These are phyloP conservation scores for Entomobrya proxima DNA, from an alignment of 2,888 invertebrate species.

Conservation along the genomic window DNA sequence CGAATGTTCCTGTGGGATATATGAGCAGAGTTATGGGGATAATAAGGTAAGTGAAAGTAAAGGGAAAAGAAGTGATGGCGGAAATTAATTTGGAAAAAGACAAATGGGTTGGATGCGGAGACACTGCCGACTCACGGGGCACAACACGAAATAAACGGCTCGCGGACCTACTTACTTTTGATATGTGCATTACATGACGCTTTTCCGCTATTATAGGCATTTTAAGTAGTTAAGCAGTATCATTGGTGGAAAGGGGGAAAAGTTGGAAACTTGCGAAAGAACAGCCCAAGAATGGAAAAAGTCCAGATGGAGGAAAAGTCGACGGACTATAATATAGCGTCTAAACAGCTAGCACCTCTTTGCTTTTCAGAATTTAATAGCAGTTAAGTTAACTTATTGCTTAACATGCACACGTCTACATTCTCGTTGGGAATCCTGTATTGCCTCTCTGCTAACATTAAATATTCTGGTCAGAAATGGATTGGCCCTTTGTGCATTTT, in stretches of 20 bases:
- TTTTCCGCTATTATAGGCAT: not conserved
- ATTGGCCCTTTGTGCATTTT: too few relatives aligned
- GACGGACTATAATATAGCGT: constrained; percentile 22
- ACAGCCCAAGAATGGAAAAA: not conserved
- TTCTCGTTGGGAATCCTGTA: constrained; percentile 7
- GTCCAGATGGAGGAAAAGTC: constrained; percentile 10
- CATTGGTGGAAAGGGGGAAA: not conserved
- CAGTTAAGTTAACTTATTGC: constrained; percentile 26
- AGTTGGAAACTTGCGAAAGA: not conserved
- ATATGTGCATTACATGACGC: too few relatives aligned
- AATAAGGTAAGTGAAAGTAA: constrained; percentile 62
- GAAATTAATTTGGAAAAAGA: constrained; percentile 67
- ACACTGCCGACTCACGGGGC: not conserved
- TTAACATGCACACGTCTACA: not conserved
- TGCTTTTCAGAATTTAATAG: not conserved
- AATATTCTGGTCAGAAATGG: too few relatives aligned
- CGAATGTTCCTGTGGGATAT: constrained; percentile 24
- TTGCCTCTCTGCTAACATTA: not conserved
- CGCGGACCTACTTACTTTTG: too few relatives aligned
- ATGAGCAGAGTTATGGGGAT: constrained; percentile 46
- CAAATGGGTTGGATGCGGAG: constrained; percentile 62
- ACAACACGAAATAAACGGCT: not conserved
- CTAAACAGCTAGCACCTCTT: constrained; percentile 24
- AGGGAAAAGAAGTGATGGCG: constrained; percentile 23
- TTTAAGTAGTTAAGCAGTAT: not conserved